Base-by-base conservation (phyloP, 2,888 invertebrate genomes). In the Parascotia fuliginaria region DNA sequence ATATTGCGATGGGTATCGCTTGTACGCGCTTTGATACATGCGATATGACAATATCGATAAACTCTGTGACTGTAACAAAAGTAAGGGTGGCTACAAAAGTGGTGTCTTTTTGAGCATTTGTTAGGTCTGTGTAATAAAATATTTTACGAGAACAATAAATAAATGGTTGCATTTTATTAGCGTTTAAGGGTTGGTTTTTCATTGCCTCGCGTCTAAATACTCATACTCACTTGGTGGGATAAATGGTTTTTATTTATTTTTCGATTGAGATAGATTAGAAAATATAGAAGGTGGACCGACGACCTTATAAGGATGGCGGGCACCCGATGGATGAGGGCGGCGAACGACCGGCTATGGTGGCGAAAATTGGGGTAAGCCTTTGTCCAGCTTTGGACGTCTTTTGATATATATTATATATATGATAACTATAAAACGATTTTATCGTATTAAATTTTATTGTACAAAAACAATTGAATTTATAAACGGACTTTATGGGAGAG, bases 41-140 rank as follows among this genome's bases (percentile, higher is more conserved):
- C 60, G 45, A 64, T 51, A 60, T 52, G 55, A 64, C 58, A 57
- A 60, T 67, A 67, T 58, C 68, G 65, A 66, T 66, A 66, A 67
- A 64, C 48, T 50, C 53, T 58, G 46, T 55, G 12, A 11, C 50
- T 34, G 24, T 49, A 43, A 48, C 54, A 43, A 57, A 62, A 60
- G 58, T 57, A 64, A 56, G 63, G 60, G 64, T 45, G 52, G 42
- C 29, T 45, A 61, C 62, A 43, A 49, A 55, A 59, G 55, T 66
- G 55, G 53, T 67, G 57, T 67, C 46, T 57, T 42, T 47, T 37
- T 40, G 48, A 60, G 45, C 51, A 49, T 61, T 60, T 43, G 68
- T 58, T 68, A 58, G 46, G 53, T 52, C 55, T 49, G 49, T 37
- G 56, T 51, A 64, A 54, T 66, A 68, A 66, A 66, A 66, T 68